Evolutionary conservation across 2,888 invertebrate genomes (phyloP).

Genomic region (Sarcophaga variegata): DNA sequence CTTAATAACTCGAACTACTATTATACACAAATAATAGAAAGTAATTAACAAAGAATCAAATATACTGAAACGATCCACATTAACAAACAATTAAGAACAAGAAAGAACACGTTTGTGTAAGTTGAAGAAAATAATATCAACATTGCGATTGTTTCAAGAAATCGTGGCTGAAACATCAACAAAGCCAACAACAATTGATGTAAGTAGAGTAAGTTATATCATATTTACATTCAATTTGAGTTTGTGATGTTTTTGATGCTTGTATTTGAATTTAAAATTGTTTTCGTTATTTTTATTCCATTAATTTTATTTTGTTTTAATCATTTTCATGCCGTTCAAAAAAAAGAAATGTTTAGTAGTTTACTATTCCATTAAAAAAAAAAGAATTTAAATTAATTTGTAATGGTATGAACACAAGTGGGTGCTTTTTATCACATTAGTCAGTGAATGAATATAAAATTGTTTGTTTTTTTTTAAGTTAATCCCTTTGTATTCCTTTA

Average conservation of each 20-base stretch:
- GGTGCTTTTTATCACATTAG: no score
- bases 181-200: constrained; percentile 77
- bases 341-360: no score
- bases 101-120: constrained; percentile 34
- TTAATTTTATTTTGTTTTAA: constrained; percentile 4
- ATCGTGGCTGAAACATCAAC: constrained; percentile 78
- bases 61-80: constrained; percentile 11
- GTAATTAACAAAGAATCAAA: no score
- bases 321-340: background rate
- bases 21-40: no score
- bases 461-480: no score
- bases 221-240: constrained; percentile 29
- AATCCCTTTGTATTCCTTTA: no score
- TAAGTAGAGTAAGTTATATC: constrained; percentile 73
- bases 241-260: constrained; percentile 24
- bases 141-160: constrained; percentile 56
- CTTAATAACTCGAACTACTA: no score
- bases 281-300: constrained; percentile 22
- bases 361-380: no score
- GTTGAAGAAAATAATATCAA: constrained; percentile 37
- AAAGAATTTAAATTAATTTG: no score
- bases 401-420: no score
- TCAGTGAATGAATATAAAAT: no score
- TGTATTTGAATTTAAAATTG: constrained; percentile 14
- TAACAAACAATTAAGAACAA: constrained; percentile 25